Evolutionary conservation across 2,888 invertebrate genomes (phyloP), one percentile per base, ranked within the genome.

Genomic region (Criorhina ranunculi): DNA sequence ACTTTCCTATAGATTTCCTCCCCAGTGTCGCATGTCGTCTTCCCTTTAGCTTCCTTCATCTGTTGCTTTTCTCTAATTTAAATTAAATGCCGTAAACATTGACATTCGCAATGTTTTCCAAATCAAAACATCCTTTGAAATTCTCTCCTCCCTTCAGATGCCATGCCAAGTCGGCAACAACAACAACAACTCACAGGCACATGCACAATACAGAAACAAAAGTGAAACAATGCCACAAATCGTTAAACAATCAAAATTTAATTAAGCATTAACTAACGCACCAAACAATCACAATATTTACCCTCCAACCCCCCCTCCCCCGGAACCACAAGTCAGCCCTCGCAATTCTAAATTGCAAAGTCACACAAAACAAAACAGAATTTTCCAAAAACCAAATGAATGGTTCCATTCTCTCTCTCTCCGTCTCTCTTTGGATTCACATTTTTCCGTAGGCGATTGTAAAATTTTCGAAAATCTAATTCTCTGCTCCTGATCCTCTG

Each of bases 251-350:
- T 85, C 75, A 80, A 85, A 85, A 85, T 85, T 80, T 79, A 85
- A 85, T 85, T 85, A 85, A 85, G 85, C 85, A 85, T 85, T 85
- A 85, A 80, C 79, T 76, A 70, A 85, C 85, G 85, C 75, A 80
- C 79, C 73, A 35, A 80, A 70, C 85, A 85, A 80, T 80, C 85
- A 85, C 85, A 85, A 75, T 85, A 85, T 85, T 85, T 85, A 64
- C 59, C 75, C 42, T 24, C 31, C 40, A 24, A 24, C 11, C 15
- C 19, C 8, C 29, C 62, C n/a, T n/a, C 29, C 37, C 37, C 42
- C 17, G n/a, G 11, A 29, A n/a, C 46, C 17, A 9, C 15, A 8
- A n/a, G n/a, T n/a, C n/a, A 4, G 24, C 24, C 24, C 24, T 24
- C 37, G 8, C 37, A 37, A 24, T 8, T 37, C 73, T 55, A 67